phyloP scores from a whole-genome alignment of 35 echinoderm and acorn worm species.

The Stichopus chloronotus region DNA sequence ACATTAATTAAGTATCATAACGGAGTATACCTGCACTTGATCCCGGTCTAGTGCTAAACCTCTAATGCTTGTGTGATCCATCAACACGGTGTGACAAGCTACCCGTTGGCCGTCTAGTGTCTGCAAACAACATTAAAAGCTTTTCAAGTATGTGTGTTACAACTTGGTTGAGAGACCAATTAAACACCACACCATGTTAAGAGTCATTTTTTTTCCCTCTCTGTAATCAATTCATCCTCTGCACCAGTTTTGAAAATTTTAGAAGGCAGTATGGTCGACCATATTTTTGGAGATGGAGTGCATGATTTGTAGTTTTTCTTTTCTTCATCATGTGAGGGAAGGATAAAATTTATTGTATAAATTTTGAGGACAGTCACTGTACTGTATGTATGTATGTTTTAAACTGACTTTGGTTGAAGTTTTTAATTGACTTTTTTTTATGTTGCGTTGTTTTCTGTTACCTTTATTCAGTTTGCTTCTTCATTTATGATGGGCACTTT shows the following conservation, averaged over 20 bases:
- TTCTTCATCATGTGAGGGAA: no score
- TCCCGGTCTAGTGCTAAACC: neutral
- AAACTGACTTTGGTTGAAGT: no score
- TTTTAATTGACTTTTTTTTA: no score
- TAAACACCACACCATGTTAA: slow-evolving; percentile 9
- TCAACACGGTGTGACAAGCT: neutral
- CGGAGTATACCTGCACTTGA: neutral
- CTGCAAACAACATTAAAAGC: slow-evolving; percentile 54
- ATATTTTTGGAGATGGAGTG: neutral
- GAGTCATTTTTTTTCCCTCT: neutral
- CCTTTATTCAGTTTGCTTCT: no score
- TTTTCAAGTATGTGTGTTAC: slow-evolving; percentile 42
- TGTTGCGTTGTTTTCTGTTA: no score
- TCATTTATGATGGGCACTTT: no score
- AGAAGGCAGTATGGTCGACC: neutral
- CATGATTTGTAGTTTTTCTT: no score
- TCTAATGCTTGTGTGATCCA: slow-evolving; percentile 4
- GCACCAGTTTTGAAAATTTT: neutral
- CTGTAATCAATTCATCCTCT: neutral
- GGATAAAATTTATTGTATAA: no score
- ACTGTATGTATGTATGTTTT: no score
- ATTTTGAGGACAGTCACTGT: no score
- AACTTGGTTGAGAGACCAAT: slow-evolving; percentile 12
- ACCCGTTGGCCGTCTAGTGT: slow-evolving; percentile 40
- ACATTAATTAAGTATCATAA: slow-evolving; percentile 53